phyloP scores from a whole-genome alignment of 2,888 invertebrate genomes.

The Hipparchia semele region DNA sequence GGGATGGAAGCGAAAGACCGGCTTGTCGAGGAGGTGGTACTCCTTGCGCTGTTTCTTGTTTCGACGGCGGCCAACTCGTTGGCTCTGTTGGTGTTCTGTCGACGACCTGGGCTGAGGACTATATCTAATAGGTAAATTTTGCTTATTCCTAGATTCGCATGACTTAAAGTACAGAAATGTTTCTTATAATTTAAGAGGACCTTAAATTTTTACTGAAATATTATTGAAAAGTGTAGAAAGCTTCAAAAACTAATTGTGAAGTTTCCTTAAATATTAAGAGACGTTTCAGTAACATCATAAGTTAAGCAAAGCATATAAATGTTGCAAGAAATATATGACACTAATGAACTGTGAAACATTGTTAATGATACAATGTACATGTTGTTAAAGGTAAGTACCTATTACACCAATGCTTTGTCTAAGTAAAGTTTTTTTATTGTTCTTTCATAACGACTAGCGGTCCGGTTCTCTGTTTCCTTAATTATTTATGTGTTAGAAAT shows the following conservation, averaged over 20 bases:
- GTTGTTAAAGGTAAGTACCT: neutral
- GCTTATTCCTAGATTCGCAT: neutral
- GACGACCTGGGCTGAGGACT: constrained; percentile 88
- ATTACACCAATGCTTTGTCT: neutral
- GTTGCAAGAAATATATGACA: constrained; percentile 2
- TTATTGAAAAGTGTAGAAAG: neutral
- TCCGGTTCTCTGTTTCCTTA: constrained; percentile 2
- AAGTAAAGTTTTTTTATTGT: neutral
- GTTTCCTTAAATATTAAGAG: neutral
- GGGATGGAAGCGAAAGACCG: constrained; percentile 77
- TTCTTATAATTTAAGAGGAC: neutral
- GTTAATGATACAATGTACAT: neutral
- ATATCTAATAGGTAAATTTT: constrained; percentile 89
- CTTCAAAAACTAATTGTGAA: neutral
- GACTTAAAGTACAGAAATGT: neutral
- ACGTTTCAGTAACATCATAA: neutral
- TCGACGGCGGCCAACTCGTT: constrained; percentile 88
- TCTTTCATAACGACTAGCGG: neutral
- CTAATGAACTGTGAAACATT: neutral
- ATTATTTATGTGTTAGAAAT: neutral
- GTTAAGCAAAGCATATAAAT: neutral
- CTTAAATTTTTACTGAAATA: neutral
- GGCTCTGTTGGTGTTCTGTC: constrained; percentile 88
- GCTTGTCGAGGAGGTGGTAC: constrained; percentile 76
- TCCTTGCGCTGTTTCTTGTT: constrained; percentile 83